Percentiles rank a stretch among this genome's conserved stretches.
These are phyloP conservation scores for Hypena proboscidalis DNA, from an alignment of 2,888 invertebrate genomes.

Conservation along the genomic window DNA sequence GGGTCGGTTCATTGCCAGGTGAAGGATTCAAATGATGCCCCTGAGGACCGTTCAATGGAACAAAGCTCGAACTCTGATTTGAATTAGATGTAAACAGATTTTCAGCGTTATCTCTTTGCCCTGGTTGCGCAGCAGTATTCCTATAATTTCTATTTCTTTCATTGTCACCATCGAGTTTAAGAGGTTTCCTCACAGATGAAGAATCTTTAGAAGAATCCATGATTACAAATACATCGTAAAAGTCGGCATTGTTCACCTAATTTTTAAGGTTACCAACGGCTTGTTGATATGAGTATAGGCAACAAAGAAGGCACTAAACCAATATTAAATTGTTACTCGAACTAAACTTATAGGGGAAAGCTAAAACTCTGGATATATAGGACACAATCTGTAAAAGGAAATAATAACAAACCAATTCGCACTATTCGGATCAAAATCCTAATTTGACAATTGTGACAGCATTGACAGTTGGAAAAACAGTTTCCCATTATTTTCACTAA, in stretches of 20 bases:
- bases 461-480: constrained; percentile 30
- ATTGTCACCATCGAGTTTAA: constrained; percentile 57
- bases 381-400: constrained; percentile 35
- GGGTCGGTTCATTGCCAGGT: constrained; percentile 50
- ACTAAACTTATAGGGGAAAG: constrained; percentile 13
- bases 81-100: constrained; percentile 68
- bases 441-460: constrained; percentile 39
- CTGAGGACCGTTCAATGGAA: constrained; percentile 60
- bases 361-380: constrained; percentile 13
- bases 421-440: constrained; percentile 42
- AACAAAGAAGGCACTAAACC: constrained; percentile 17
- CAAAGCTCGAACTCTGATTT: constrained; percentile 57
- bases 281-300: constrained; percentile 37
- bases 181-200: constrained; percentile 54
- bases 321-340: constrained; percentile 12
- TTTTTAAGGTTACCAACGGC: constrained; percentile 63
- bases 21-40: constrained; percentile 46
- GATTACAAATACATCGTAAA: constrained; percentile 59
- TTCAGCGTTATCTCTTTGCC: constrained; percentile 57
- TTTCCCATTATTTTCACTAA: no score
- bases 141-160: constrained; percentile 58
- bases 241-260: constrained; percentile 73
- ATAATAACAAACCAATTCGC: constrained; percentile 50
- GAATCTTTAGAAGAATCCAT: constrained; percentile 74
- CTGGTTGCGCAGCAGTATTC: constrained; percentile 49